Evolutionary conservation across 2,113 vertebrate species (phyloP).

Genomic region (Anser brachyrhynchus): DNA sequence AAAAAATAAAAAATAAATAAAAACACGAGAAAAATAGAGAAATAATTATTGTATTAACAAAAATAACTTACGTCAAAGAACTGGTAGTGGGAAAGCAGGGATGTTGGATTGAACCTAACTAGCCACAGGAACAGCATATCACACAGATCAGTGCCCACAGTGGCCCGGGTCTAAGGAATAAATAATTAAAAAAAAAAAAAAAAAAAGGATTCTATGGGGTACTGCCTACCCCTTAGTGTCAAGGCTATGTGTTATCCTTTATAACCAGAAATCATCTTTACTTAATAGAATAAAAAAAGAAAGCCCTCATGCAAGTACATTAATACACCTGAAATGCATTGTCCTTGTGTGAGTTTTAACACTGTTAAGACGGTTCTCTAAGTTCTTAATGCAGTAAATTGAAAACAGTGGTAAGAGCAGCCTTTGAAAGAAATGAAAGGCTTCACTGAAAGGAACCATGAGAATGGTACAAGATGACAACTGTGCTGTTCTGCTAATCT

Average conservation of each 20-base stretch:
- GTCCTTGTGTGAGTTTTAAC: background rate
- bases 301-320: background rate
- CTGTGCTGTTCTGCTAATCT: background rate
- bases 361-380: background rate
- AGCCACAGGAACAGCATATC: background rate
- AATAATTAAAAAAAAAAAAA: background rate
- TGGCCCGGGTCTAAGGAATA: background rate
- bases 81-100: background rate
- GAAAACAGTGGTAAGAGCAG: background rate
- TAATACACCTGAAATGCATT: background rate
- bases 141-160: background rate
- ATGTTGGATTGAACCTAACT: background rate
- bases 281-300: background rate
- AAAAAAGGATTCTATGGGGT: background rate
- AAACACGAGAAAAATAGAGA: background rate
- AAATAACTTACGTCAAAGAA: background rate
- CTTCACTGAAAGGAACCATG: background rate
- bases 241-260: background rate
- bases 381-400: background rate
- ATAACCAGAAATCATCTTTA: background rate
- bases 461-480: background rate
- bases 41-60: background rate
- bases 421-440: slow-evolving; percentile 21
- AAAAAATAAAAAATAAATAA: too few relatives aligned
- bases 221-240: background rate